Evolutionary conservation across 2,797 vertebrate species (phyloP).

Genomic region (Sandelia bainsii): DNA sequence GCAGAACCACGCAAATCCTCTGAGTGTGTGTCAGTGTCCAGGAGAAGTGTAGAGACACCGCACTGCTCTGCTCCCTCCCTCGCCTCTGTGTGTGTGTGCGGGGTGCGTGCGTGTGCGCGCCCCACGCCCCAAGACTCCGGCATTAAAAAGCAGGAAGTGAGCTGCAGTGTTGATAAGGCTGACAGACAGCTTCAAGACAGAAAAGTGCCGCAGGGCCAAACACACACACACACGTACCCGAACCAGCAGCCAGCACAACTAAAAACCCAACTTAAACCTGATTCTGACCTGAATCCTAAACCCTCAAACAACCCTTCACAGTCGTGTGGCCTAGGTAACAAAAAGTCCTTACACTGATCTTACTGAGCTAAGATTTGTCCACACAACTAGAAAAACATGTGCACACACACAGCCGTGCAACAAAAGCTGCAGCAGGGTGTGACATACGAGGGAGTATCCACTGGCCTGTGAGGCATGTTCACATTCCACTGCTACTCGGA

Average conservation of each 20-base stretch:
- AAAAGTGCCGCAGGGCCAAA: background rate
- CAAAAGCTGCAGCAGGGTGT: background rate
- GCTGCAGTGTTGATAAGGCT: conserved; percentile 51
- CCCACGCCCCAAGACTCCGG: conserved; percentile 15
- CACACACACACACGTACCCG: too few species aligned
- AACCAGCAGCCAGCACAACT: too few species aligned
- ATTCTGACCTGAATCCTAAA: too few species aligned
- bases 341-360: too few species aligned
- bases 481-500: too few species aligned
- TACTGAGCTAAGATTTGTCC: too few species aligned
- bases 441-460: background rate
- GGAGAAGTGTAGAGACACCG: background rate
- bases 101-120: conserved; percentile 2
- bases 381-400: too few species aligned
- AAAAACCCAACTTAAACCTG: too few species aligned
- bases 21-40: background rate
- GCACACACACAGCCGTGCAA: background rate
- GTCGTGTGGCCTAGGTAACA: too few species aligned
- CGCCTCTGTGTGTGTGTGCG: background rate
- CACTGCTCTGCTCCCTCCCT: conserved; percentile 4
- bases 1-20: background rate
- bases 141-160: conserved; percentile 70
- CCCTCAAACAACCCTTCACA: too few species aligned
- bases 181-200: conserved; percentile 8
- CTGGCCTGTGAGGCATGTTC: too few species aligned